phyloP scores from a whole-genome alignment of 2,113 vertebrate genomes.

The Montifringilla adamsi region DNA sequence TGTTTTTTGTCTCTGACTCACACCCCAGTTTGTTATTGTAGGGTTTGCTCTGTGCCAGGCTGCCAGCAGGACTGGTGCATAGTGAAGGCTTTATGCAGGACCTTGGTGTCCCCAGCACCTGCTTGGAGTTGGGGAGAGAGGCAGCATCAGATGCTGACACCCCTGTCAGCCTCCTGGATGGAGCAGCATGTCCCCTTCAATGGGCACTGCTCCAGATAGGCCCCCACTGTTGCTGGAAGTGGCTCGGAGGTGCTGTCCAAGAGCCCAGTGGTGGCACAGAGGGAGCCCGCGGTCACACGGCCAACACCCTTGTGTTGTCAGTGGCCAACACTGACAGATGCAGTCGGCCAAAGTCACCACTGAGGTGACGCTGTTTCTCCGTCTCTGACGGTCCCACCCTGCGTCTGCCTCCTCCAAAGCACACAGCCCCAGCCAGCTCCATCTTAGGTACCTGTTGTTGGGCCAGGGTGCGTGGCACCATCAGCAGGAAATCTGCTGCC shows the following conservation, averaged over 20 bases:
- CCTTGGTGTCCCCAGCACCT: background rate
- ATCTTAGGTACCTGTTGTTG: background rate
- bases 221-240: background rate
- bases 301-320: background rate
- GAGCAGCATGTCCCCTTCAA: accelerated
- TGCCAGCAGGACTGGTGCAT: background rate
- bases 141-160: background rate
- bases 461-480: background rate
- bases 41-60: conserved; percentile 55
- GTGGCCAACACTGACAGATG: background rate
- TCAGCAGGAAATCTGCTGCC: background rate
- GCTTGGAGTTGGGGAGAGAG: background rate
- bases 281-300: background rate
- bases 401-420: conserved; percentile 20
- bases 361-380: conserved; percentile 1
- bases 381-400: background rate
- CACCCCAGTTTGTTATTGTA: conserved; percentile 59
- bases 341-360: background rate
- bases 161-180: background rate
- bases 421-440: background rate
- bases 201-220: background rate
- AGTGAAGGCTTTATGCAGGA: conserved; percentile 5
- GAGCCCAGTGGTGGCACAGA: background rate
- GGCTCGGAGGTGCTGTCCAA: background rate
- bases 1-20: conserved; percentile 66